Evolutionary conservation across 1,140 invertebrate genomes (phyloP), one percentile per base, ranked within the genome.

Genomic region (Alviniconcha marisindica): DNA sequence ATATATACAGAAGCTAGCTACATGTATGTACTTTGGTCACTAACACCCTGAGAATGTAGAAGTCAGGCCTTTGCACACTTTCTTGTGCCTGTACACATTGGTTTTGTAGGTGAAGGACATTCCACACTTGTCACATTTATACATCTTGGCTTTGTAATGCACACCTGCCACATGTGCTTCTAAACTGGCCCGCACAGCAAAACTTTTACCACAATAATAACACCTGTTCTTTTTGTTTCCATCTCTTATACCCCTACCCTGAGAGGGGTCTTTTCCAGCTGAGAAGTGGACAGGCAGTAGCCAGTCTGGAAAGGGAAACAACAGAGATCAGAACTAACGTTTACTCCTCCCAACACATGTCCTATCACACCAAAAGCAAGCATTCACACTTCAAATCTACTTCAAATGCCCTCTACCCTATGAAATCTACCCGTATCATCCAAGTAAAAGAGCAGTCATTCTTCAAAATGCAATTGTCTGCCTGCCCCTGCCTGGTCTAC

Each of bases 101-200:
- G 33, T 71, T 71, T 71, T 71, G 69, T 71, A 71, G 3, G 69
- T 71, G 40, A 71, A 71, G 24, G 69, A 38, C 69, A 71, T 71
- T 40, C 69, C 69, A 71, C 69, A 71, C 69, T 40, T 33, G 14
- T 71, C 69, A 71, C 69, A 71, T 71, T 71, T 71, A 40, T 71
- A 71, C 69, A 71, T 71, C 69, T 71, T 71, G 10, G 69, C 69
- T 28, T 71, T 71, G 36, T 36, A 71, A 71, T 71, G 69, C 4
- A 71, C 69, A 38, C 69, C 69, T 40, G 69, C 36, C 10, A 71
- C 36, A 24, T 71, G 69, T 1, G 69, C 69, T 24, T 71, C 69
- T 36, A 71, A 33, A 71, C 36, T 71, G 24, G 31, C 69, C 15
- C 69, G 33, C 24, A 71, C 69, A 71, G 69, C 69, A 71, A 71